These are phyloP conservation scores for Arbacia lixula DNA, from an alignment of 53 echinoderm and acorn worm genomes.

Conservation along the genomic window DNA sequence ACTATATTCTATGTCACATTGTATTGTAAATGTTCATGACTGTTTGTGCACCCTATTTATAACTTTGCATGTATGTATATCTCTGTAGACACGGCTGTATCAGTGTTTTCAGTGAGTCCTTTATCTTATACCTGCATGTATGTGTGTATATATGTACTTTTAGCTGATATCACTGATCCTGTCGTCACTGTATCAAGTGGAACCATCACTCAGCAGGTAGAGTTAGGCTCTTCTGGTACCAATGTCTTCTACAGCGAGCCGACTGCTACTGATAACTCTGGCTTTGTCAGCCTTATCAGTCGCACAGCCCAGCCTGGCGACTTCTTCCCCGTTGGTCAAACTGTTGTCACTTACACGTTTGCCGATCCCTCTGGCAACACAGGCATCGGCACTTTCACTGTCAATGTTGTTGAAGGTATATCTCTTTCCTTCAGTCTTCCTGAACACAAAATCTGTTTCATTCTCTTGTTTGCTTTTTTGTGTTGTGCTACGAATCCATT, in stretches of 20 bases:
- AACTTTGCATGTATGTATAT: background rate
- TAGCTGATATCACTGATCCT: slow-evolving; percentile 18
- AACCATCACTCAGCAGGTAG: background rate
- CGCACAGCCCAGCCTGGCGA: slow-evolving; percentile 27
- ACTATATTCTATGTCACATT: too few relatives aligned
- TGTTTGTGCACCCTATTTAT: too few relatives aligned
- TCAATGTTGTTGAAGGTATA: slow-evolving; percentile 14
- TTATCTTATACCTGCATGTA: background rate
- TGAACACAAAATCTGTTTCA: background rate
- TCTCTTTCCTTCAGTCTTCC: background rate
- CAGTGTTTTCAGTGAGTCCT: background rate
- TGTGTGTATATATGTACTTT: background rate
- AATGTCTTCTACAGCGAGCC: slow-evolving; percentile 5
- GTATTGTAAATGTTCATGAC: too few relatives aligned
- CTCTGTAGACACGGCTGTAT: background rate
- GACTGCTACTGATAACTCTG: slow-evolving; percentile 19
- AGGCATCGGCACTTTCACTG: background rate
- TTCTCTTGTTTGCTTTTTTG: too few relatives aligned
- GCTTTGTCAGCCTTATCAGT: background rate
- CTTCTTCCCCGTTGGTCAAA: slow-evolving; percentile 8
- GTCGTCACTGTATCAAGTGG: background rate
- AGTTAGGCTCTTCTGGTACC: background rate
- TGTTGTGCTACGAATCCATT: too few relatives aligned
- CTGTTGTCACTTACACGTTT: slow-evolving; percentile 12
- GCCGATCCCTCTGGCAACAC: slow-evolving; percentile 19